Evolutionary conservation across 2,113 vertebrate species (phyloP).

Genomic region (Platysternon megacephalum): DNA sequence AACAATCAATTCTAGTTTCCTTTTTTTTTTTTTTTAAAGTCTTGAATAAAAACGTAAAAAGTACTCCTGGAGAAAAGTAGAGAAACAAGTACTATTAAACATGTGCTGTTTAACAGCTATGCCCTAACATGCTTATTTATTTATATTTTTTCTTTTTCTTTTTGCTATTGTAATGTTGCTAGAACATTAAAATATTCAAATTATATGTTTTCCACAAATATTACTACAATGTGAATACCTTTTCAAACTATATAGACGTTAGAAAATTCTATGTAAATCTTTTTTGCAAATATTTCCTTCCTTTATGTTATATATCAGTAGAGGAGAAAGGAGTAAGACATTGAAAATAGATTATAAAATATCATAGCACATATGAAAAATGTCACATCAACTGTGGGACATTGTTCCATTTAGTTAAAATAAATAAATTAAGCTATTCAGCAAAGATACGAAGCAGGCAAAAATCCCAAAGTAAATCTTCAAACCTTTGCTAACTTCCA

Average conservation of each 20-base stretch:
- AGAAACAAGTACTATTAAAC: not conserved
- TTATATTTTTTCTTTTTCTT: not conserved
- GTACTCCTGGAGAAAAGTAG: not conserved
- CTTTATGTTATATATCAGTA: slow-evolving; percentile 22
- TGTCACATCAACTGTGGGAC: not conserved
- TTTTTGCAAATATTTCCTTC: slow-evolving; percentile 31
- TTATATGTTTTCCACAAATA: not conserved
- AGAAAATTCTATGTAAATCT: not conserved
- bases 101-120: not conserved
- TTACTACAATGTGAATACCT: not conserved
- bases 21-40: not conserved
- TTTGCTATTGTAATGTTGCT: not conserved
- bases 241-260: not conserved
- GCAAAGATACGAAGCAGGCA: not conserved
- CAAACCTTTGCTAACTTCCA: not conserved
- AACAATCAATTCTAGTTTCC: not conserved
- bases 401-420: not conserved
- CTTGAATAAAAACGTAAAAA: not conserved
- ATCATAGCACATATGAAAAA: not conserved
- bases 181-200: not conserved
- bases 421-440: not conserved
- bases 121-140: not conserved
- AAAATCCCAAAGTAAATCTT: not conserved
- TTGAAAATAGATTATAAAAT: slow-evolving; percentile 19
- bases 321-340: slow-evolving; percentile 8